Conservation (phyloP, 2,113 vertebrate genomes). For the Choloepus hoffmanni region DNA sequence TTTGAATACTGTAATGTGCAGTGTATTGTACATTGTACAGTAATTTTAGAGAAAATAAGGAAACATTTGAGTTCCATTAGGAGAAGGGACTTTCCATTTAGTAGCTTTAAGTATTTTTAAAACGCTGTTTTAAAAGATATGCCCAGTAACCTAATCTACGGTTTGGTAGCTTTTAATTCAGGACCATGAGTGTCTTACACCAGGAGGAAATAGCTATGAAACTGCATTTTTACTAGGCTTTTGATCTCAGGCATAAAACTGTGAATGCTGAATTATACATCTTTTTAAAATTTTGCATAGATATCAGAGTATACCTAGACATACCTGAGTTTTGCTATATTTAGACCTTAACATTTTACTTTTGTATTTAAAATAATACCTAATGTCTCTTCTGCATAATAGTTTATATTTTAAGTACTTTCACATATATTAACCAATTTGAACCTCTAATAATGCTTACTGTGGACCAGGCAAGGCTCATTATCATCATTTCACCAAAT, state of each 20-base stretch:
- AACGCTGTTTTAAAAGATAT: conserved; percentile 43
- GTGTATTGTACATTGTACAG: neutral
- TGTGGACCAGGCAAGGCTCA: neutral
- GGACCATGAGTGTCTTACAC: neutral
- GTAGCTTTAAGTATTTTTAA: conserved; percentile 33
- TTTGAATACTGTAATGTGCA: neutral
- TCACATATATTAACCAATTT: neutral
- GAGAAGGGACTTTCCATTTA: conserved; percentile 34
- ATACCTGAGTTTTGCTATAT: neutral
- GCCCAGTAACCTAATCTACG: neutral
- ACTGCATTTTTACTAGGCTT: neutral
- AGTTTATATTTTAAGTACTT: neutral
- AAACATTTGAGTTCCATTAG: conserved; percentile 62
- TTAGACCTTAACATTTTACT: neutral
- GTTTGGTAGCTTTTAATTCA: conserved; percentile 45
- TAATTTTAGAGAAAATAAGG: neutral
- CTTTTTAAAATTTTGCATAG: neutral
- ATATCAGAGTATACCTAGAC: neutral
- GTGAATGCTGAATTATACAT: neutral
- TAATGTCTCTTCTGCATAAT: neutral
- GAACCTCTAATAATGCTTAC: neutral
- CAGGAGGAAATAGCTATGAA: neutral
- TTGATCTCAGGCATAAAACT: conserved; percentile 38
- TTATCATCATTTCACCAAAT: neutral
- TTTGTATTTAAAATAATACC: conserved; percentile 48